Base-by-base conservation (phyloP, 2,888 invertebrate genomes). In the Leptogaster cylindrica region DNA sequence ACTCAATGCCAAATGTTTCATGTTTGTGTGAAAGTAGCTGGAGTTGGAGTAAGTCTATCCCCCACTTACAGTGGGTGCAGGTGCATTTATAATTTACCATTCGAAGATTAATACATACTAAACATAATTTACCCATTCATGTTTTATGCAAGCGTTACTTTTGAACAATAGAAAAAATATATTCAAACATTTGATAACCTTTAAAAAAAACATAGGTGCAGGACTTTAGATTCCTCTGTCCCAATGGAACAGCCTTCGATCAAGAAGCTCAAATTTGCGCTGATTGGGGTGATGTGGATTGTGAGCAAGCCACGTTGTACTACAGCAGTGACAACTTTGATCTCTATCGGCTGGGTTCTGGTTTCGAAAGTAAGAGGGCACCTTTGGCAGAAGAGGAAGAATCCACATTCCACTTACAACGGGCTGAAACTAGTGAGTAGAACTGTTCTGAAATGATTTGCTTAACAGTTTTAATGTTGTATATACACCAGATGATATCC, bases 201-300 rank as follows among this genome's bases (percentile, higher is more conserved):
- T 44, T 20, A 12, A 7, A 0, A 46, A 23, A 23, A 3, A 8
- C n/a, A 46, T 61, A 88, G 88, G 82, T 91, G 68, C 86, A 90
- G 79, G 91, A 91, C 82, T 92, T 89, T 84, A 87, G 92, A 76
- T 94, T 94, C 83, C 86, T 93, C 78, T 94, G 93, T 77, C 93
- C 93, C 33, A 93, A 94, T 74, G 91, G 91, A 73, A 94, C 94
- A 1, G 88, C 93, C 72, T 95, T 95, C 82, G 93, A 95, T 81
- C 93, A 94, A 79, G 93, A 93, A 78, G 92, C 92, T 67, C 92
- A 93, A 82, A 94, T 93, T 20, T 95, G 94, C 79, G 94, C 94
- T 50, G 91, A 93, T 76, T 93, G 93, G 90, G 92, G 91, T 71
- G 93, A 94, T 78, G 90, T 94, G 1, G 93, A 93, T 76, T 95